phyloP scores from a whole-genome alignment of 2,113 vertebrate species.

The Isichthys henryi region DNA sequence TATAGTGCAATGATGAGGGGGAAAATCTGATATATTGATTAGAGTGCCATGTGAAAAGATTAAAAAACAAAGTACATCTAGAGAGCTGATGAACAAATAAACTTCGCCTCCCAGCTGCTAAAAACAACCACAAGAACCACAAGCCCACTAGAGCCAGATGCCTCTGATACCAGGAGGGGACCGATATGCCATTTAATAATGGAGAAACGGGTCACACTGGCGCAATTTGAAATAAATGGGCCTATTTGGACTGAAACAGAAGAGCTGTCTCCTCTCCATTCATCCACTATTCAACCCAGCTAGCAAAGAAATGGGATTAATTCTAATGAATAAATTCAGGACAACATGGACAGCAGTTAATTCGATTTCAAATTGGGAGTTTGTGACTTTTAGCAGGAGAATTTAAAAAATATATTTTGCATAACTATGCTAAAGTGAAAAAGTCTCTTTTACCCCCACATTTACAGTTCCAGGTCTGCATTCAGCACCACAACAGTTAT shows the following conservation, averaged over 20 bases:
- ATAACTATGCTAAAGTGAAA: not conserved
- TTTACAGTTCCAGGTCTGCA: not conserved
- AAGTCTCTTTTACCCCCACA: not conserved
- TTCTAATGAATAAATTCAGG: not conserved
- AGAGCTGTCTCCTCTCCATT: not conserved
- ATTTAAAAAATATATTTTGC: not conserved
- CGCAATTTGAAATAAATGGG: not conserved
- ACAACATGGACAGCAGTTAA: not conserved
- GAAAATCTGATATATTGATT: constrained; percentile 32
- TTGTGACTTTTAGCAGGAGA: not conserved
- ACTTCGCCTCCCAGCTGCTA: not conserved
- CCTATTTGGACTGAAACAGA: not conserved
- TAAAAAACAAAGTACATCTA: not conserved
- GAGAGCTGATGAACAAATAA: not conserved
- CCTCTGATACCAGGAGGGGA: not conserved
- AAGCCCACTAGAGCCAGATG: not conserved
- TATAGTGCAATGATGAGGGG: not conserved
- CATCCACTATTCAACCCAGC: not conserved
- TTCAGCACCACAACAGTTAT: not conserved
- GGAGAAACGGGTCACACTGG: not conserved
- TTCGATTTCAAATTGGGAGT: not conserved
- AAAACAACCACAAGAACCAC: not conserved
- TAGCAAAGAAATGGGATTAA: not conserved
- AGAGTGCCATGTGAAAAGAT: constrained; percentile 19
- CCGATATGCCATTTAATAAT: not conserved